Evolutionary conservation across 2,113 vertebrate species (phyloP).

Genomic region (Tenebrosternarchus preto): DNA sequence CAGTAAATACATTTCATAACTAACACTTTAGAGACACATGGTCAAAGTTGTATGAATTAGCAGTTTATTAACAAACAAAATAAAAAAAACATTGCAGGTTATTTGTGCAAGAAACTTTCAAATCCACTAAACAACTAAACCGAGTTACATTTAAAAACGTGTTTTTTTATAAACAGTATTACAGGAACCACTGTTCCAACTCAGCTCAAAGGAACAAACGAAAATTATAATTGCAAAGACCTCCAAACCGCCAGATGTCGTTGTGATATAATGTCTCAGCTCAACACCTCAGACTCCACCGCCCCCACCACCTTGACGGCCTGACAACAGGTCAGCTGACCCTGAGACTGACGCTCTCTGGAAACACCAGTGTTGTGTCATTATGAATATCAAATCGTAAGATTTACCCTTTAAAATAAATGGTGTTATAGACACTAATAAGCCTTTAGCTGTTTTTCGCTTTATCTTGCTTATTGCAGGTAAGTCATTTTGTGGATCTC

Average conservation of each 20-base stretch:
- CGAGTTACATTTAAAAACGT: too few relatives aligned
- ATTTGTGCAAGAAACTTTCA: too few relatives aligned
- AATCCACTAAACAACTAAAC: too few relatives aligned
- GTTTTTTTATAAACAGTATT: too few relatives aligned
- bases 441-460: neutral
- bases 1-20: too few relatives aligned
- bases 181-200: too few relatives aligned
- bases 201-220: too few relatives aligned
- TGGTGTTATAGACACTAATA: neutral
- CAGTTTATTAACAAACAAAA: too few relatives aligned
- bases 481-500: constrained; percentile 8
- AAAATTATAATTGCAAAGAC: neutral
- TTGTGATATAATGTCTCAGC: neutral
- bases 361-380: constrained; percentile 45
- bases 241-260: constrained; percentile 46
- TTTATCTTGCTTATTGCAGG: neutral
- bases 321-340: neutral
- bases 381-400: constrained; percentile 40
- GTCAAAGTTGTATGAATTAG: too few relatives aligned
- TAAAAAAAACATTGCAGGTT: too few relatives aligned
- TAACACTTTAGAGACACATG: too few relatives aligned
- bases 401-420: neutral
- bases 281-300: too few relatives aligned
- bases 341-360: constrained; percentile 10
- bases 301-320: neutral